Base-by-base conservation (phyloP, 2,113 vertebrate genomes). In the Puma concolor region DNA sequence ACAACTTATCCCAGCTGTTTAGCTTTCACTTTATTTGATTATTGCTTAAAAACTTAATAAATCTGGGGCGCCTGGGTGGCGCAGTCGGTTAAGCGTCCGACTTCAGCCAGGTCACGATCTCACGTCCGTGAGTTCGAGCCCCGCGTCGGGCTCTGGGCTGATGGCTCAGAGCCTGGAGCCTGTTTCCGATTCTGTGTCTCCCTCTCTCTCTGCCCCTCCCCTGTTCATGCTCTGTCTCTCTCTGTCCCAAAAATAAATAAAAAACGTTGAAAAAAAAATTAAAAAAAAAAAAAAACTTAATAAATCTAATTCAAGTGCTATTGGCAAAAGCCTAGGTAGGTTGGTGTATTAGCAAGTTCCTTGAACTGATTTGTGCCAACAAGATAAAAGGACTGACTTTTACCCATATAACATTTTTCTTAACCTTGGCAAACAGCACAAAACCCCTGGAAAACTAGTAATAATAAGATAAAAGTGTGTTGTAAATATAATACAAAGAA, bases 1-100 rank as follows among this genome's bases (percentile, higher is more conserved):
- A 52, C 23, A 81, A 36, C 38, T 85, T 76, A 29, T 63, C 54
- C 23, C 31, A 89, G 29, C 8, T 57, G 15, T 33, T 33, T 74
- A 83, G 10, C 31, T 74, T 96, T 72, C 11, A 50, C 9, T 86
- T 92, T 63, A 36, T 87, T 64, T 92, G 27, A 69, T 52, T 96
- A 7, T 85, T 90, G 16, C 27, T 95, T 94, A 25, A 84, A 90
- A 97, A 48, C 7, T 60, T 88, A 15, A 1, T n/a, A 93, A 96
- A 44, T 87, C 15, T 27, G n/a, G n/a, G n/a, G n/a, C n/a, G n/a
- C n/a, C n/a, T n/a, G n/a, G n/a, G n/a, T n/a, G n/a, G n/a, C n/a
- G n/a, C n/a, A n/a, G n/a, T n/a, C n/a, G n/a, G n/a, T n/a, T n/a
- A n/a, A n/a, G n/a, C n/a, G n/a, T n/a, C n/a, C n/a, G n/a, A n/a